A percentile compares a stretch with the other conserved stretches of the same genome.
These are phyloP conservation scores for Dicrurus megarhynchus DNA, from an alignment of 2,113 vertebrate genomes.

Conservation along the genomic window DNA sequence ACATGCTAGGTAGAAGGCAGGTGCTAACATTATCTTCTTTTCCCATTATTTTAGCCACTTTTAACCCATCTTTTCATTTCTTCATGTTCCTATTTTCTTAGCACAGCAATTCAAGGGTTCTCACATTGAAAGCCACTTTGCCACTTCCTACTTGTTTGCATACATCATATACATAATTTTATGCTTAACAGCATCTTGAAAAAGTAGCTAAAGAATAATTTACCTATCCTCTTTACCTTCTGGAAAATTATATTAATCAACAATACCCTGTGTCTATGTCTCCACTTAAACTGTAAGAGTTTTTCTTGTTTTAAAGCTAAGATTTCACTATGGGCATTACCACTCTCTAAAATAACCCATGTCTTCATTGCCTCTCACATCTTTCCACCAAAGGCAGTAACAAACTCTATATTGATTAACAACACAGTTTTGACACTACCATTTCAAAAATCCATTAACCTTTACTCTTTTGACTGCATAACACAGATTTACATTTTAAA, in stretches of 20 bases:
- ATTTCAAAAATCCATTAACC: conserved; percentile 32
- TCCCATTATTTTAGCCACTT: background rate
- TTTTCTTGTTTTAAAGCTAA: background rate
- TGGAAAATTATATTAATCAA: background rate
- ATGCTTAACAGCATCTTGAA: background rate
- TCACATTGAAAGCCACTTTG: background rate
- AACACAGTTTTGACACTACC: background rate
- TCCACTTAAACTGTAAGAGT: background rate
- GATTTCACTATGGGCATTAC: background rate
- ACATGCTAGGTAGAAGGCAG: background rate
- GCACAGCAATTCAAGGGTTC: background rate
- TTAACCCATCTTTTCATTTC: background rate
- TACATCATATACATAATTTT: background rate
- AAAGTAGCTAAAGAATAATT: background rate
- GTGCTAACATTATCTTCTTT: background rate
- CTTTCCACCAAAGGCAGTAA: background rate
- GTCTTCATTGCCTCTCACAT: background rate
- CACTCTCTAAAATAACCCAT: background rate
- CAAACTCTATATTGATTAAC: background rate
- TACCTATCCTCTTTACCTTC: background rate
- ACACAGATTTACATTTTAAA: background rate
- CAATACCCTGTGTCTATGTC: background rate
- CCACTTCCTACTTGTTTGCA: background rate
- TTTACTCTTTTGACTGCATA: background rate
- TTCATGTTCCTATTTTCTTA: background rate